Base-by-base conservation (phyloP, 2,888 invertebrate genomes). In the Liopterus haemorrhoidalis region DNA sequence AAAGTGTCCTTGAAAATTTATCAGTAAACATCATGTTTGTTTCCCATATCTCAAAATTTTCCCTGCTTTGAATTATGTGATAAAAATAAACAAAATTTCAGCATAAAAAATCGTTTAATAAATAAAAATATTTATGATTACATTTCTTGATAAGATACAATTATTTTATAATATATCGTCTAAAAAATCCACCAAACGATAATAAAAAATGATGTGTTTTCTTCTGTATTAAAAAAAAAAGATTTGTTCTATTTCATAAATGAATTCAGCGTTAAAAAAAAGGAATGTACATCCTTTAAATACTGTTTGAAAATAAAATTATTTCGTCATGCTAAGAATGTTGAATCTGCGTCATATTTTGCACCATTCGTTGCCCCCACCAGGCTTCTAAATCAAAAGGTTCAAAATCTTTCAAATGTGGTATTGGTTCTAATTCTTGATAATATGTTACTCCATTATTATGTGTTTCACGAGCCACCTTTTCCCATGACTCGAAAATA, bases 311-410 rank as follows among this genome's bases (percentile, higher is more conserved):
- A 42, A 35, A 42, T 12, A 33, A 35, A n/a, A 8, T 5, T 5
- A 30, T 30, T 35, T 33, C 33, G 21, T 21, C 49, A 51, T 59
- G 63, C 63, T 64, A 64, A 61, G 62, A 62, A 41, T 61, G 61
- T 35, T 74, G 76, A 59, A 70, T 70, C 48, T 75, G 71, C 59
- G 72, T 76, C 57, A 81, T 73, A 65, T 73, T 81, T 66, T 83
- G 82, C 42, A 83, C 75, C 50, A 81, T 68, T 45, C 82, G 78
- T 48, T 82, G 75, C 12, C 78, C 83, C 81, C 84, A 85, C 72
- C 79, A 83, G 57, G 81, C 81, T 57, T 85, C 85, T 49, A 86
- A 69, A 66, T 86, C 80, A 65, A 86, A 86, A 6, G 86, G 85
- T 64, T 82, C 78, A 64, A 86, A 86, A 69, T 84, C 82, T 60